Percentiles rank a stretch among this genome's conserved stretches.
phyloP scores from a whole-genome alignment of 2,113 vertebrate genomes.

The Emberiza fucata region DNA sequence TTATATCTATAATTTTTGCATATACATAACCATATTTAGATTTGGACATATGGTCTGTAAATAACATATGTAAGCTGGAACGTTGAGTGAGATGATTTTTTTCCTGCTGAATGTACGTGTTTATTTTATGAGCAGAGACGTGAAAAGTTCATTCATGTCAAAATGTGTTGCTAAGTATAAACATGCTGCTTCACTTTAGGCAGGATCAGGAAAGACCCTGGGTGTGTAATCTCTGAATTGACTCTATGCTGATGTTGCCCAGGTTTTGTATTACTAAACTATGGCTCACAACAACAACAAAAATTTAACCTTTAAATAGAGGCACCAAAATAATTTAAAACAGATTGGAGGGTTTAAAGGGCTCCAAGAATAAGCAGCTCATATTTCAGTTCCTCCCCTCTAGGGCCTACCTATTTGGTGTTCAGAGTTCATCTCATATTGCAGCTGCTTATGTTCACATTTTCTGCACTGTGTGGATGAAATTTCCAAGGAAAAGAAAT shows the following conservation, averaged over 20 bases:
- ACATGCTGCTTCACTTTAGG: conserved; percentile 65
- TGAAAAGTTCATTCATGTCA: conserved; percentile 71
- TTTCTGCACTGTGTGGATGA: conserved; percentile 40
- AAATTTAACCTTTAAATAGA: conserved; percentile 72
- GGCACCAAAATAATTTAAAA: conserved; percentile 74
- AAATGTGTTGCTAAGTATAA: conserved; percentile 69
- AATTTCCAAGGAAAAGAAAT: conserved; percentile 25
- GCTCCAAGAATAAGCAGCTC: conserved; percentile 60
- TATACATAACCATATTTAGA: conserved; percentile 45
- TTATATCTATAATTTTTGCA: conserved; percentile 37
- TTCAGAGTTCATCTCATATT: conserved; percentile 71
- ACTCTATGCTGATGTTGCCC: conserved; percentile 57
- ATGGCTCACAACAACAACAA: conserved; percentile 63
- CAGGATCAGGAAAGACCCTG: conserved; percentile 62
- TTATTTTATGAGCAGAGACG: conserved; percentile 69
- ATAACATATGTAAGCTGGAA: conserved; percentile 40
- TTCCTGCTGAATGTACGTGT: conserved; percentile 44
- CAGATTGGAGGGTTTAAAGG: conserved; percentile 70
- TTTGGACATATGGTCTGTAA: conserved; percentile 44
- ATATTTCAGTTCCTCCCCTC: conserved; percentile 64
- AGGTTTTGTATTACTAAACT: conserved; percentile 53
- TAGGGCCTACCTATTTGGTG: conserved; percentile 63
- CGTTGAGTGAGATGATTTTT: conserved; percentile 46
- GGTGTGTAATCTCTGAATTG: conserved; percentile 67
- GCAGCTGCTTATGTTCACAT: conserved; percentile 58